Conservation (phyloP, 1,140 invertebrate genomes). For the Gryon sp. region DNA sequence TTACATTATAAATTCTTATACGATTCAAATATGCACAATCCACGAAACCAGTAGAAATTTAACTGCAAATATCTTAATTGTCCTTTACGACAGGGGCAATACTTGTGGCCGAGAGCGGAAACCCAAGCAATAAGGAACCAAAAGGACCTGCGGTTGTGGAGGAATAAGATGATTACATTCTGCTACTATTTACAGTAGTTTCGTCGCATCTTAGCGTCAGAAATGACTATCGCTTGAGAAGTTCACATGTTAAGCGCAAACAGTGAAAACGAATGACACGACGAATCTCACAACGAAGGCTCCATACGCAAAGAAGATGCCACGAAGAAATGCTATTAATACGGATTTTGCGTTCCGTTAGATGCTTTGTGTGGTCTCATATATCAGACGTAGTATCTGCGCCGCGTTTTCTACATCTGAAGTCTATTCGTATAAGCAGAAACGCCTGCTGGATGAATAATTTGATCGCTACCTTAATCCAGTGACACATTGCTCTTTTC, state of each 20-base stretch:
- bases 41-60: constrained; percentile 1
- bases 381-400: constrained; percentile 54
- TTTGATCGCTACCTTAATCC: constrained; percentile 60
- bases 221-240: constrained; percentile 32
- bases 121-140: constrained; percentile 75
- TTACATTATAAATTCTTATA: not conserved
- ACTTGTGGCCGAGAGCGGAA: constrained; percentile 39
- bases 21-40: not conserved
- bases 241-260: constrained; percentile 18
- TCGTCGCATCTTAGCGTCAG: constrained; percentile 32
- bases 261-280: constrained; percentile 50
- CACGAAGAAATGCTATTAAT: constrained; percentile 63
- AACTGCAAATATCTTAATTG: constrained; percentile 58
- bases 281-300: constrained; percentile 23
- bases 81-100: constrained; percentile 51
- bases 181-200: constrained; percentile 62
- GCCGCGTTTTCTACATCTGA: constrained; percentile 18
- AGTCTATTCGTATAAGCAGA: constrained; percentile 45
- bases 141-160: constrained; percentile 73
- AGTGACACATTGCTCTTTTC: constrained; percentile 51
- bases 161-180: constrained; percentile 61
- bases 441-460: constrained; percentile 59
- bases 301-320: constrained; percentile 31
- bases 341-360: constrained; percentile 64
- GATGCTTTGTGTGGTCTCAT: constrained; percentile 62